Evolutionary conservation across 1,140 invertebrate species (phyloP).

Genomic region (Tigriopus japonicus): DNA sequence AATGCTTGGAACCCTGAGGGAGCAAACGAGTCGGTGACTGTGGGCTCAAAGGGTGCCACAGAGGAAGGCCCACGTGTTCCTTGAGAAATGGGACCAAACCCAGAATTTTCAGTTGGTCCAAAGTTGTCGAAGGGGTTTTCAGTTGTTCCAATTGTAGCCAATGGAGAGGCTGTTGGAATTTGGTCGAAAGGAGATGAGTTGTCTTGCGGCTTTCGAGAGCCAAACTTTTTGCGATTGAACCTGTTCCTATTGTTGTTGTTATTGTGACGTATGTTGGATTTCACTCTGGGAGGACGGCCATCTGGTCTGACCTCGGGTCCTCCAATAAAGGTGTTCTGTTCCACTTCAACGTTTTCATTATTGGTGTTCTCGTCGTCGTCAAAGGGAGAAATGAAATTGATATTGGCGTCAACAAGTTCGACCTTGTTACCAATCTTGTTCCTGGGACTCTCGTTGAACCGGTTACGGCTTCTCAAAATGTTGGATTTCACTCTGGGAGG

Average conservation of each 20-base stretch:
- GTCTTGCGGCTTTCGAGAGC: neutral
- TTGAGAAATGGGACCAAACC: neutral
- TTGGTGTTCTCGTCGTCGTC: neutral
- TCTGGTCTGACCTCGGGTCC: constrained; percentile 13
- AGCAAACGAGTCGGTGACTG: too few species aligned
- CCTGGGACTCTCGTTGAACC: neutral
- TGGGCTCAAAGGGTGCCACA: neutral
- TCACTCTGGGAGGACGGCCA: constrained; percentile 8
- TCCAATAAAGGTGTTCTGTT: neutral
- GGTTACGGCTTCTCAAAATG: neutral
- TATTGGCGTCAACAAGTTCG: neutral
- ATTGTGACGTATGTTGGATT: neutral
- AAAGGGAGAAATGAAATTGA: neutral
- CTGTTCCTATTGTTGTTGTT: neutral
- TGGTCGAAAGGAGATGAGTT: neutral
- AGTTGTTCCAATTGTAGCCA: neutral
- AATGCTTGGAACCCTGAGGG: too few species aligned
- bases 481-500: constrained; percentile 11
- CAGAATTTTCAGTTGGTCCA: neutral
- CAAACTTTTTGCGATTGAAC: too few species aligned
- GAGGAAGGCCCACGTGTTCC: neutral
- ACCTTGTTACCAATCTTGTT: neutral
- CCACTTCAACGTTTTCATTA: neutral
- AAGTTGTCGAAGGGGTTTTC: neutral
- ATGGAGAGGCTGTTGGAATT: neutral